Conservation (phyloP, 64 coral and sea anemone species). For the Porites lutea region DNA sequence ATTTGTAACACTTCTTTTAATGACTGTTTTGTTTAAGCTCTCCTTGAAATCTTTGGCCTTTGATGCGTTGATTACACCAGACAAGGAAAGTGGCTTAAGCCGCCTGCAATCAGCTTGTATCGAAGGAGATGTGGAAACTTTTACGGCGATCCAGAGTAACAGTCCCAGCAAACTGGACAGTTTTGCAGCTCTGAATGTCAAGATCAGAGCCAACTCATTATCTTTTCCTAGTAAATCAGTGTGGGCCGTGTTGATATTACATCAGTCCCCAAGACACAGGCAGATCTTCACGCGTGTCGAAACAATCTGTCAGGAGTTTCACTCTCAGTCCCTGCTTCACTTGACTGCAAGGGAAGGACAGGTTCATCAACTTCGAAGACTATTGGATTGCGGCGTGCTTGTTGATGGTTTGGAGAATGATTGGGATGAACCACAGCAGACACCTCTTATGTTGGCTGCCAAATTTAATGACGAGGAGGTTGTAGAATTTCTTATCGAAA, state of each 20-base stretch:
- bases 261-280: not conserved
- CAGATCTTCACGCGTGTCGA: not conserved
- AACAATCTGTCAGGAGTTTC: not conserved
- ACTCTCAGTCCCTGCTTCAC: conserved; percentile 29
- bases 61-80: not conserved
- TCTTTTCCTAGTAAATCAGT: not conserved
- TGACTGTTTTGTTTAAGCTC: not conserved
- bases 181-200: conserved; percentile 58
- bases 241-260: not conserved
- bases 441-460: conserved; percentile 75
- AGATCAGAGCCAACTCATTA: not conserved
- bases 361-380: conserved; percentile 30
- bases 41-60: conserved; percentile 15
- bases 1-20: no score
- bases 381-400: conserved; percentile 32
- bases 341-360: conserved; percentile 40
- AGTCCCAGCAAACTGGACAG: conserved; percentile 71
- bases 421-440: not conserved
- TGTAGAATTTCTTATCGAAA: no score
- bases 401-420: not conserved
- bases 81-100: conserved; percentile 32
- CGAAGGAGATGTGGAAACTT: conserved; percentile 53
- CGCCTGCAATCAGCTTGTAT: conserved; percentile 69
- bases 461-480: conserved; percentile 7
- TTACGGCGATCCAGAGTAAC: conserved; percentile 27